Base-by-base conservation (phyloP, 2,113 vertebrate genomes). In the Polyodon spathula region DNA sequence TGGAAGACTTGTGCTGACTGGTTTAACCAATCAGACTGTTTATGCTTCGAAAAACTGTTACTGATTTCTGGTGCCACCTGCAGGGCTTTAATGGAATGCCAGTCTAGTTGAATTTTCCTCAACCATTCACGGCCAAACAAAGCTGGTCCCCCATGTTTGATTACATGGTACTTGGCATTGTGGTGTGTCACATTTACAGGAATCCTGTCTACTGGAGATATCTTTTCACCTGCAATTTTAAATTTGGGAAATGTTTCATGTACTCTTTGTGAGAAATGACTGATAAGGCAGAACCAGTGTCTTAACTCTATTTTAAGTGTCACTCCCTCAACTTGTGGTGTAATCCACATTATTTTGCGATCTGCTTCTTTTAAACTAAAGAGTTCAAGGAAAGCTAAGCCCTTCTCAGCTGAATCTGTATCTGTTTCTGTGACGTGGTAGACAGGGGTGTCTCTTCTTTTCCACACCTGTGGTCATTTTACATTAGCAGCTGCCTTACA, bases 261-360 rank as follows among this genome's bases (percentile, higher is more conserved):
- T 60, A 68, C 2, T 58, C 59, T 2, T 6, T 17, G 4, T 39
- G 8, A 40, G 59, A 65, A 8, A 69, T 60, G 27, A 66, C 44
- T 12, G 64, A 62, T 37, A 69, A 9, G 8, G 44, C 59, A 40
- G 66, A 64, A 1, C 55, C 62, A 16, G 61, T 69, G 40, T 68
- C 60, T 40, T 40, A 66, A 14, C 27, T 68, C 51, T 54, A 65
- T 67, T 15, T 69, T 63, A 3, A 68, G 43, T 15, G 57, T 44
- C 15, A 59, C 37, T 8, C 57, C 52, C 37, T 27, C 14, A 16
- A 58, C 40, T 17, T 59, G 1, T 59, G 53, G 42, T 12, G 56
- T 65, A 5, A 63, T 7, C 60, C 43, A 56, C 37, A 63, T 59
- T 40, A 56, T 44, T 63, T 52, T 46, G 27, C 27, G 27, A 27